phyloP scores from a whole-genome alignment of 1,140 invertebrate species.

The Bemisia tabaci region DNA sequence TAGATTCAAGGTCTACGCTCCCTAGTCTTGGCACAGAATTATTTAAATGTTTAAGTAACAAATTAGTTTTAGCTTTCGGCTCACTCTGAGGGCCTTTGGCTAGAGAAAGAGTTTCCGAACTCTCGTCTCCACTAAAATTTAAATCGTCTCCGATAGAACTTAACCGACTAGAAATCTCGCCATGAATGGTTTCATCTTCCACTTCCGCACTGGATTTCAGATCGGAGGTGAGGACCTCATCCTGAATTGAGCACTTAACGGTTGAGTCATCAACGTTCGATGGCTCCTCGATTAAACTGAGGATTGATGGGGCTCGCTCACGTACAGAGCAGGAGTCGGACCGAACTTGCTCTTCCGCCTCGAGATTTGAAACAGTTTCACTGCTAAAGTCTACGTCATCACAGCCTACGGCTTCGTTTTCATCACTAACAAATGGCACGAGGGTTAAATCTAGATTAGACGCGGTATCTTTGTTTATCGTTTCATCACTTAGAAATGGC shows the following conservation, averaged over 20 bases:
- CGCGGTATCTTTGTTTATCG: neutral
- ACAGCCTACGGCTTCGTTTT: neutral
- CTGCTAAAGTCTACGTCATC: neutral
- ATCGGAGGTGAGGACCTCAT: neutral
- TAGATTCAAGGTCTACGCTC: constrained; percentile 10
- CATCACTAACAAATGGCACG: neutral
- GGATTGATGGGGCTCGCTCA: neutral
- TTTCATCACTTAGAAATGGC: neutral
- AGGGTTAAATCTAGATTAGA: neutral
- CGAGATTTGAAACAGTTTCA: neutral
- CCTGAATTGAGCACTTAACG: neutral
- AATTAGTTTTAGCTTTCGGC: neutral
- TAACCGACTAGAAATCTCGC: neutral
- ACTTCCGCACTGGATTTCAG: neutral
- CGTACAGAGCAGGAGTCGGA: neutral
- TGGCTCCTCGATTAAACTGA: neutral
- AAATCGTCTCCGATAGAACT: neutral
- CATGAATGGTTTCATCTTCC: neutral
- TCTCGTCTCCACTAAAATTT: neutral
- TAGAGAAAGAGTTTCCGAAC: neutral
- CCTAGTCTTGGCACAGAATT: constrained; percentile 8
- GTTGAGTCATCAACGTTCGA: neutral
- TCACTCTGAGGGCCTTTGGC: neutral
- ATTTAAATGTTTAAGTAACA: neutral
- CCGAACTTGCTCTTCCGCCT: neutral